These are phyloP conservation scores for Cyprinodon diabolis DNA, from an alignment of 2,797 vertebrate species.

Conservation along the genomic window DNA sequence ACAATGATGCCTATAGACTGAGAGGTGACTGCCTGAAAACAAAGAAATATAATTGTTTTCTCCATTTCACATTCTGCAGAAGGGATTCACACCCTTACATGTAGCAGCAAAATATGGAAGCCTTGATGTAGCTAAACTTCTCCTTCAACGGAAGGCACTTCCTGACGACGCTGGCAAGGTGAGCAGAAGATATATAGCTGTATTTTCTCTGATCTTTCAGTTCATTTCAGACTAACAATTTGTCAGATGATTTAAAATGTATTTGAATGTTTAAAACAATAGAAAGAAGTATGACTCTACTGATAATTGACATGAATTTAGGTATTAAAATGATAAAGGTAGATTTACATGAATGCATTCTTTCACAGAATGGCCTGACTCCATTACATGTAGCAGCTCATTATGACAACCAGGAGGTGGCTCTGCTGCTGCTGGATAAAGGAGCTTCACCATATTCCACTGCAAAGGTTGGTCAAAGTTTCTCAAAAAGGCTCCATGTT, in stretches of 20 bases:
- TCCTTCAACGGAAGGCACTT: constrained; percentile 90
- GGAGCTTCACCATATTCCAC: constrained; percentile 89
- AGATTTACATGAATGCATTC: constrained; percentile 9
- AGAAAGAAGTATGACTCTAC: not conserved
- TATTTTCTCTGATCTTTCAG: not conserved
- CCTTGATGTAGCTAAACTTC: constrained; percentile 93
- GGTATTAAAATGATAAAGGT: not conserved
- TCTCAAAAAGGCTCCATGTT: not conserved
- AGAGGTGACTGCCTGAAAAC: not conserved
- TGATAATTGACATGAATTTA: not conserved
- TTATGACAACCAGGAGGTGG: constrained; percentile 94
- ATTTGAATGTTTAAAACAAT: not conserved
- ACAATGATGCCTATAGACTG: not conserved
- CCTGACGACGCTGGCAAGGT: constrained; percentile 94
- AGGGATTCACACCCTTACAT: constrained; percentile 96
- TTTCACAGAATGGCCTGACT: constrained; percentile 91
- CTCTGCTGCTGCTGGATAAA: constrained; percentile 92
- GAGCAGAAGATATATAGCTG: constrained; percentile 26
- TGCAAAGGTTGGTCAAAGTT: constrained; percentile 85
- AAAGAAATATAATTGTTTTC: not conserved
- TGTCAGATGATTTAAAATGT: not conserved
- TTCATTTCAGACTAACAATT: not conserved
- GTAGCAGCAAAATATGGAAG: constrained; percentile 97
- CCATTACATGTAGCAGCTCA: constrained; percentile 95
- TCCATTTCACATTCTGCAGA: constrained; percentile 77